Percentiles rank a stretch among this genome's conserved stretches.
phyloP scores from a whole-genome alignment of 1,140 invertebrate species.

The Hyposmocoma kahamanoa region DNA sequence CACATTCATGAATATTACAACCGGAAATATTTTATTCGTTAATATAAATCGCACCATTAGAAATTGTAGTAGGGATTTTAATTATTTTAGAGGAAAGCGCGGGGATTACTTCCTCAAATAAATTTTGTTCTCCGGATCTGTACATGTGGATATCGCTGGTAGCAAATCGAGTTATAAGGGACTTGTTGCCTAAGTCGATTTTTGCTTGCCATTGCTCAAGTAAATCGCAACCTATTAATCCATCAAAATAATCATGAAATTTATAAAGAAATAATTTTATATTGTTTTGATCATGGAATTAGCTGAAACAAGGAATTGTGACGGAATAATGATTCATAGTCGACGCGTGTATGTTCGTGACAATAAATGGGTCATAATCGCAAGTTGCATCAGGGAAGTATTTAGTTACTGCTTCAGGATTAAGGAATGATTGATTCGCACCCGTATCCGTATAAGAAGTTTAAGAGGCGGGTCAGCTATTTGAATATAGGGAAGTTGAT shows the following conservation, averaged over 20 bases:
- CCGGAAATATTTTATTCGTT: not conserved
- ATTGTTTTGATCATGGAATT: conserved; percentile 1
- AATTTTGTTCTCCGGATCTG: not conserved
- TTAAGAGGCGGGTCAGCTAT: conserved; percentile 5
- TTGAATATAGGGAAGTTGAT: conserved; percentile 6
- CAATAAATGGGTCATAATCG: conserved; percentile 5
- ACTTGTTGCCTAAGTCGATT: conserved; percentile 5
- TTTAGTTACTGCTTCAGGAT: not conserved
- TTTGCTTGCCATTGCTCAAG: conserved; percentile 6
- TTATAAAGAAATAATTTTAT: conserved; percentile 9
- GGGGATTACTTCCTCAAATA: not conserved
- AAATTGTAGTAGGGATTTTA: not conserved
- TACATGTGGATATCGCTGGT: not conserved
- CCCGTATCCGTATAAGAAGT: conserved; percentile 5
- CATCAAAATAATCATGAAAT: conserved; percentile 17
- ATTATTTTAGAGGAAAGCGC: conserved; percentile 1
- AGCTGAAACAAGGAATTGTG: conserved; percentile 4
- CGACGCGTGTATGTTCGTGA: conserved; percentile 4
- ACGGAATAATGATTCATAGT: not conserved
- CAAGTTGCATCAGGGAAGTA: not conserved
- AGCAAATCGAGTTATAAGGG: not conserved
- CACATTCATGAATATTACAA: conserved; percentile 3
- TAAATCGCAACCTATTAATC: conserved; percentile 7
- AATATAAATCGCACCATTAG: not conserved
- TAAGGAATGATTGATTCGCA: conserved; percentile 4